phyloP scores from a whole-genome alignment of 1,140 invertebrate species.

The Calliopsis andreniformis region DNA sequence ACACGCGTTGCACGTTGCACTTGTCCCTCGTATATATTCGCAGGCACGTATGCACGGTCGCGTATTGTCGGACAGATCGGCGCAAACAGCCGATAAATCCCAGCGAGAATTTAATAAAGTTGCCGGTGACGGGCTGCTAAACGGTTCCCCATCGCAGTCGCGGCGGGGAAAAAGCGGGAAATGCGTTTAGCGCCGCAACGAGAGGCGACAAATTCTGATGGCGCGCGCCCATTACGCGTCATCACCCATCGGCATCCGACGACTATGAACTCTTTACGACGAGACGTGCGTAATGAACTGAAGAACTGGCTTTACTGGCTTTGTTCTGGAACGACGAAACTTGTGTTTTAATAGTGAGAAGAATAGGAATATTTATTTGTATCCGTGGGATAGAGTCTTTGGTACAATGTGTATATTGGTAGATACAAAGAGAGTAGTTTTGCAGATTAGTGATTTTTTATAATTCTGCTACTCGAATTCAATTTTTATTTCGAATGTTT shows the following conservation, averaged over 20 bases:
- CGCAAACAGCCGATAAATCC: slow-evolving; percentile 62
- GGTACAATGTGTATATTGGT: too few species aligned
- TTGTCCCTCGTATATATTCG: background rate
- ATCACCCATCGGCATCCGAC: slow-evolving; percentile 32
- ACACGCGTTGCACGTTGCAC: background rate
- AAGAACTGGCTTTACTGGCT: too few species aligned
- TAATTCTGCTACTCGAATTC: too few species aligned
- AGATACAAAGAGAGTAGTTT: too few species aligned
- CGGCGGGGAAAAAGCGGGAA: slow-evolving; percentile 45
- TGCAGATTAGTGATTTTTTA: too few species aligned
- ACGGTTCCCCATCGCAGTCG: slow-evolving; percentile 15
- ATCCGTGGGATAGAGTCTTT: too few species aligned
- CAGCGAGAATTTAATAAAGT: slow-evolving; percentile 66
- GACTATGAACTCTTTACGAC: slow-evolving; percentile 14
- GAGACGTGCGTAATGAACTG: slow-evolving; percentile 32
- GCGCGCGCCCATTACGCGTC: slow-evolving; percentile 28
- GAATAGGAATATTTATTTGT: too few species aligned
- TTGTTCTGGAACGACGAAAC: too few species aligned
- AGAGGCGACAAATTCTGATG: slow-evolving; percentile 52
- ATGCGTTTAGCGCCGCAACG: slow-evolving; percentile 47
- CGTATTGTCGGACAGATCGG: slow-evolving; percentile 39
- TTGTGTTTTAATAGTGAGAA: too few species aligned
- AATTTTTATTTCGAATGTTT: too few species aligned
- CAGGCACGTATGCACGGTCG: background rate
- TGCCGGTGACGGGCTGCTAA: slow-evolving; percentile 49